phyloP scores from a whole-genome alignment of 37 sponge, comb jelly and placozoan genomes.

The Crambe crambe region DNA sequence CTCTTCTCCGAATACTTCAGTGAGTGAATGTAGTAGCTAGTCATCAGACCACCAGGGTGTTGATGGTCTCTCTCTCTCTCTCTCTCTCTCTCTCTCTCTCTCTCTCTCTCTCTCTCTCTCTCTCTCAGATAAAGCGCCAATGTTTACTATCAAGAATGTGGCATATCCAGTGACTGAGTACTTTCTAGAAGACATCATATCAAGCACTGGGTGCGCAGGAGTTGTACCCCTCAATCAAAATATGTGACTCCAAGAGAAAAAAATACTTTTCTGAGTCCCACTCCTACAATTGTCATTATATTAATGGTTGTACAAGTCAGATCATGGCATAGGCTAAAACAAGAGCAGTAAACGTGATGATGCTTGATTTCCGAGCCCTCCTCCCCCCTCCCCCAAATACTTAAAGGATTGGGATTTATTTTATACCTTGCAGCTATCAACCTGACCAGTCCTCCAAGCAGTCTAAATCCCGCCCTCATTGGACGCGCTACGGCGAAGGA shows the following conservation, averaged over 20 bases:
- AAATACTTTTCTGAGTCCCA: too few relatives aligned
- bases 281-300: too few relatives aligned
- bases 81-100: not conserved
- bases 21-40: conserved; percentile 24
- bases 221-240: too few relatives aligned
- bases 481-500: conserved; percentile 29
- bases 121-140: conserved; percentile 57
- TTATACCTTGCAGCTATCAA: conserved; percentile 10
- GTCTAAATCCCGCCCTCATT: conserved; percentile 22
- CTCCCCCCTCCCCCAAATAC: too few relatives aligned
- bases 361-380: too few relatives aligned
- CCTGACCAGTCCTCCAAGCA: conserved; percentile 20
- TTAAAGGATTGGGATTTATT: too few relatives aligned
- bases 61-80: not conserved
- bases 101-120: not conserved
- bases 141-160: conserved; percentile 51
- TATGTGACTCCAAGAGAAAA: too few relatives aligned
- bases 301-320: too few relatives aligned
- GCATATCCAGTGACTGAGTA: conserved; percentile 62
- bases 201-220: conserved; percentile 38
- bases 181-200: conserved; percentile 69
- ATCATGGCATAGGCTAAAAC: too few relatives aligned
- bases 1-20: conserved; percentile 76
- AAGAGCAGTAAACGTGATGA: too few relatives aligned
- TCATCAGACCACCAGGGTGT: not conserved